Conservation (phyloP, 2,797 vertebrate genomes). For the Ceryle rudis region DNA sequence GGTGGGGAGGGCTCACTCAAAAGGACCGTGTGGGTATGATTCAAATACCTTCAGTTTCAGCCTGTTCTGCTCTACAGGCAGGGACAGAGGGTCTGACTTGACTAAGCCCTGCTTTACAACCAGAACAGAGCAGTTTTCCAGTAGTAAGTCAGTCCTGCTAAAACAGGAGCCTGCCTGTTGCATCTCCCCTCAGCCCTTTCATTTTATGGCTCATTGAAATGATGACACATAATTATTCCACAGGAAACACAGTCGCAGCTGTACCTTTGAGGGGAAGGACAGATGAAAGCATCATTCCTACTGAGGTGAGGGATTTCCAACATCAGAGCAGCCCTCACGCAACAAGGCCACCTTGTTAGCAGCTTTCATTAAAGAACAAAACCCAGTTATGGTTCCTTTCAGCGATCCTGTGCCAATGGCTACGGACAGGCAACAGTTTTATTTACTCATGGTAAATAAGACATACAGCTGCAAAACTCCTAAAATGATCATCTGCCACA, state of each 20-base stretch:
- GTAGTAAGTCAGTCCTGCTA: background rate
- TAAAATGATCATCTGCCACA: background rate
- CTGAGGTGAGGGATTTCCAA: background rate
- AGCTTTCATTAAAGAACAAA: background rate
- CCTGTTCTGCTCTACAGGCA: fast-evolving
- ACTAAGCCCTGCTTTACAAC: background rate
- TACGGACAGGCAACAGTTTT: fast-evolving
- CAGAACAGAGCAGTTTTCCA: background rate
- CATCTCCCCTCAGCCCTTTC: background rate
- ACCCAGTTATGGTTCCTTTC: background rate
- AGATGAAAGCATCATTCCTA: background rate
- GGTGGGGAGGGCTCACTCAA: fast-evolving
- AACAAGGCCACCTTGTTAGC: background rate
- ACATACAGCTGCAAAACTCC: fast-evolving
- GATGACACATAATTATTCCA: background rate
- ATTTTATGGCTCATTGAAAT: background rate
- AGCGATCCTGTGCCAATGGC: background rate
- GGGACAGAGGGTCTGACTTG: background rate
- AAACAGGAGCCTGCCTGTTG: background rate
- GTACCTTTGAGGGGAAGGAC: background rate
- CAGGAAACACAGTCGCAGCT: fast-evolving
- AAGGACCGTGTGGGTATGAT: background rate
- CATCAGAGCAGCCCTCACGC: background rate
- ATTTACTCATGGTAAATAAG: background rate
- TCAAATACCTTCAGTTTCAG: background rate